phyloP scores from a whole-genome alignment of 2,113 vertebrate species.

The Callipepla squamata region DNA sequence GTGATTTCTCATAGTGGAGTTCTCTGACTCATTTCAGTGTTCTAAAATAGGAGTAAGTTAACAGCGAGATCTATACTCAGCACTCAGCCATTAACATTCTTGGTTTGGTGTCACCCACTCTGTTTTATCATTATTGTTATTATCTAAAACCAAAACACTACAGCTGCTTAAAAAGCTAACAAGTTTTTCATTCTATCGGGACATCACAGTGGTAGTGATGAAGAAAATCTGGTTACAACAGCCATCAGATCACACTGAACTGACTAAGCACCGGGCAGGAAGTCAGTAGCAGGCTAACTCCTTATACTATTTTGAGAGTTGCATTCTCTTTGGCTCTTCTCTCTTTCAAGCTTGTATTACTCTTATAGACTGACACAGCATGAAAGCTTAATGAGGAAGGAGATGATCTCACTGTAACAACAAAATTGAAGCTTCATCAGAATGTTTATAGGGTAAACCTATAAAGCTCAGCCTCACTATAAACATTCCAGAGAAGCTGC shows the following conservation, averaged over 20 bases:
- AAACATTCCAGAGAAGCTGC: slow-evolving; percentile 41
- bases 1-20: slow-evolving; percentile 60
- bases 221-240: slow-evolving; percentile 41
- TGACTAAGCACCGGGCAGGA: slow-evolving; percentile 65
- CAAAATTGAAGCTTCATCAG: slow-evolving; percentile 62
- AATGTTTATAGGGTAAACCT: slow-evolving; percentile 62
- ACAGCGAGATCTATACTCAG: not conserved
- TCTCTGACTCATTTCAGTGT: slow-evolving; percentile 56
- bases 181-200: slow-evolving; percentile 33
- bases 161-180: slow-evolving; percentile 37
- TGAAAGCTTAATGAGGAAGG: slow-evolving; percentile 70
- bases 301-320: slow-evolving; percentile 59
- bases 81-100: slow-evolving; percentile 34
- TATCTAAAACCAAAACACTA: not conserved
- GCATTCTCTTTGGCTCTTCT: slow-evolving; percentile 59
- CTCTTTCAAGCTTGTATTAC: slow-evolving; percentile 54
- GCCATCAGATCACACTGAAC: slow-evolving; percentile 49
- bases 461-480: slow-evolving; percentile 11
- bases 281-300: slow-evolving; percentile 54
- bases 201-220: not conserved
- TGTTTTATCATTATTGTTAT: not conserved
- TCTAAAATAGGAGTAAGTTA: slow-evolving; percentile 59
- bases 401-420: slow-evolving; percentile 71
- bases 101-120: not conserved
- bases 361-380: slow-evolving; percentile 71